A percentile compares a stretch with the other conserved stretches of the same genome.
These are phyloP conservation scores for Bimastos eiseni DNA, from an alignment of 2,888 invertebrate genomes.

Conservation along the genomic window DNA sequence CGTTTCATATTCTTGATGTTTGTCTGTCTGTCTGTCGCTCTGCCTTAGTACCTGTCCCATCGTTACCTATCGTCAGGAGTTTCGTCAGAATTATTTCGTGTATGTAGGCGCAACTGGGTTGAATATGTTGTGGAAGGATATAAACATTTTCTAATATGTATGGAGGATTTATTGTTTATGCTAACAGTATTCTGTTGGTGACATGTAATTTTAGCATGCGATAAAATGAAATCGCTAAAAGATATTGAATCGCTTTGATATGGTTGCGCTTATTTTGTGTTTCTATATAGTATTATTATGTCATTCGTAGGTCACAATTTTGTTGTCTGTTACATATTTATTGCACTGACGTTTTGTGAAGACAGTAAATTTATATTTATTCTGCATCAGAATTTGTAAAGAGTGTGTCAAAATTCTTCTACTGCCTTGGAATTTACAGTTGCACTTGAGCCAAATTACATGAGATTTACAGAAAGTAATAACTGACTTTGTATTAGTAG, in stretches of 20 bases:
- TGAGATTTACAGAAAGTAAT: conserved; percentile 13
- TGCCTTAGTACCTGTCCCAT: neutral
- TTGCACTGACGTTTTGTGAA: conserved; percentile 3
- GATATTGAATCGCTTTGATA: neutral
- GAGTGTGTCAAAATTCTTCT: neutral
- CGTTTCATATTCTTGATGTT: neutral
- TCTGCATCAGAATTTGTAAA: neutral
- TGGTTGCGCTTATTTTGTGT: neutral
- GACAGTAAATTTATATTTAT: neutral
- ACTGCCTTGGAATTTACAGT: neutral
- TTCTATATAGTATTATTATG: neutral
- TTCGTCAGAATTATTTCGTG: neutral
- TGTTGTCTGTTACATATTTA: neutral
- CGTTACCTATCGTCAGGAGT: neutral
- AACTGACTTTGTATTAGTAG: neutral
- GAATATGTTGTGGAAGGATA: neutral
- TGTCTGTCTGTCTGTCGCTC: no score
- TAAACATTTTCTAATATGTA: neutral
- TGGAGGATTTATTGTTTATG: neutral
- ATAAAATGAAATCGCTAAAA: neutral
- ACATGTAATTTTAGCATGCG: neutral
- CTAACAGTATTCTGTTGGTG: neutral
- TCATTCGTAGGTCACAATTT: conserved; percentile 13
- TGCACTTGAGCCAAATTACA: neutral
- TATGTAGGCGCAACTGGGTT: neutral